Base-by-base conservation (phyloP, 2,888 invertebrate species). In the Selenia dentaria region DNA sequence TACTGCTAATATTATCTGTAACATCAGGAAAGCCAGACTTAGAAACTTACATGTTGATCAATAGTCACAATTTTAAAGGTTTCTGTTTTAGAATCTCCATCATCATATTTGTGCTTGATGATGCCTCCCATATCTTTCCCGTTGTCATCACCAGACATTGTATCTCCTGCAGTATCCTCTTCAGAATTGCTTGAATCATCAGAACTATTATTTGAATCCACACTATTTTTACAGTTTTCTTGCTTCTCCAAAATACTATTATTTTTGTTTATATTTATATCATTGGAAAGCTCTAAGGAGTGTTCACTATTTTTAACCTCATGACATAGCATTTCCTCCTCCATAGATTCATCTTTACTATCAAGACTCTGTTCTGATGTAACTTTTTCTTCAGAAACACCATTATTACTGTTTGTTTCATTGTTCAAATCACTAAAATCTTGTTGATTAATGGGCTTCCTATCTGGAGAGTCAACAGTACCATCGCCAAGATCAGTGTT, bases 61-160 rank as follows among this genome's bases (percentile, higher is more conserved):
- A 40, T 40, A 6, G 37, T 20, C 0, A 37, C 22, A 14, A 34
- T 43, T 26, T 40, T 14, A 11, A 45, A 45, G 0, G 35, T 37
- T 8, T 32, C 36, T 1, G 8, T 22, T 33, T 33, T 28, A n/a
- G 12, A 6, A n/a, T 16, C 8, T 3, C 9, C 26, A 26, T 27
- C 12, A 14, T 33, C 6, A 10, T 18, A 20, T n/a, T 26, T 26
- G 1, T 35, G 13, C 10, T 6, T n/a, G 12, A 28, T 9, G 18
- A 3, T 12, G n/a, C 20, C 3, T 16, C 6, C 10, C 10, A 10
- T 6, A 10, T 22, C 22, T 13, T 24, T 39, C 14, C 40, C 32
- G 6, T 26, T 18, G 8, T 36, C 31, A 0, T 10, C 18, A 10
- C 14, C 14, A 1, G 31, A 26, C 14, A 32, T 36, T 2, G 46